Evolutionary conservation across 2,888 invertebrate species (phyloP).

Genomic region (Dynastes maya): DNA sequence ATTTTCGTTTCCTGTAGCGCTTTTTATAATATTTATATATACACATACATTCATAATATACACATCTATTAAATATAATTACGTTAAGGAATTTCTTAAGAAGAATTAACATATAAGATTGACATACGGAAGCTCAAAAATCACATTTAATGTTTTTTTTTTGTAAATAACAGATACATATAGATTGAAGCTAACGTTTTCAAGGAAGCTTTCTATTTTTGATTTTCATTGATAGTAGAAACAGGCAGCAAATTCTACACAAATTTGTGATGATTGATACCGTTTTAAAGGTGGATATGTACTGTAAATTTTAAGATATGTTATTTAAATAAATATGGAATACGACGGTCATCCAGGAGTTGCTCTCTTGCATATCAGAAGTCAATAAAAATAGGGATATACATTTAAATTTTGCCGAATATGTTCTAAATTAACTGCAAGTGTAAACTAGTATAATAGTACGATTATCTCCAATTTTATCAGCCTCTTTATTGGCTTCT

Average conservation of each 20-base stretch:
- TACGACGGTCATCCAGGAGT: no score
- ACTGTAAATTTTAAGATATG: constrained; percentile 3
- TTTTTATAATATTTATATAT: constrained; percentile 52
- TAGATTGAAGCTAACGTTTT: constrained; percentile 26
- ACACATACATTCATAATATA: constrained; percentile 35
- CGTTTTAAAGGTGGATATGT: constrained; percentile 3
- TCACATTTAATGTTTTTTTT: constrained; percentile 63
- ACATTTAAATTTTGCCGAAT: no score
- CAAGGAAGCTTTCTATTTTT: constrained; percentile 8
- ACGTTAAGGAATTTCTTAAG: constrained; percentile 27
- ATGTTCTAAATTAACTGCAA: no score
- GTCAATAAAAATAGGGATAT: no score
- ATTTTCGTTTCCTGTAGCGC: constrained; percentile 55
- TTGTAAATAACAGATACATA: constrained; percentile 50
- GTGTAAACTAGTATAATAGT: no score
- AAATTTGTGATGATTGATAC: background rate
- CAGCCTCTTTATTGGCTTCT: no score
- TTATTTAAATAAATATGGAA: background rate
- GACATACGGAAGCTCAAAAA: constrained; percentile 65
- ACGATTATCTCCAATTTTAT: no score
- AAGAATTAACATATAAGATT: constrained; percentile 29
- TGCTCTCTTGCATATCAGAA: no score
- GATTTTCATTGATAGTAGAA: constrained; percentile 23
- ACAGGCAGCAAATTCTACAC: background rate
- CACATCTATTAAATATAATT: constrained; percentile 40